phyloP scores from a whole-genome alignment of 2,888 invertebrate genomes.

The Noctua pronuba region DNA sequence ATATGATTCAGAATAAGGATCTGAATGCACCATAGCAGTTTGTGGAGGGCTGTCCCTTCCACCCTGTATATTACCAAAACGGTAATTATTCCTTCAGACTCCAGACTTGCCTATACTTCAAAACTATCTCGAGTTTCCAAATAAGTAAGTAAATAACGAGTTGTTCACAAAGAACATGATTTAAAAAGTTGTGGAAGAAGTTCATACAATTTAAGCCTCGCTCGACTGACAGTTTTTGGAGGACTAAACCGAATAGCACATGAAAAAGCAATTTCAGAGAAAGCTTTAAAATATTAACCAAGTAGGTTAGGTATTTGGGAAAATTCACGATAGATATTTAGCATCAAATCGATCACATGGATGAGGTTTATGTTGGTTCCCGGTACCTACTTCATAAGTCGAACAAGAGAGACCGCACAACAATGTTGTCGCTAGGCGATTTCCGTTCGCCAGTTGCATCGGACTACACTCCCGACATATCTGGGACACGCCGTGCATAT shows the following conservation, averaged over 20 bases:
- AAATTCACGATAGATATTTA: slow-evolving; percentile 12
- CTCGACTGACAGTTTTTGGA: neutral
- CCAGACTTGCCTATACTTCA: neutral
- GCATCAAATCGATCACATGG: slow-evolving; percentile 39
- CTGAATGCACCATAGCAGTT: no score
- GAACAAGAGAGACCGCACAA: slow-evolving; percentile 80
- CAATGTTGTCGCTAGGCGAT: slow-evolving; percentile 89
- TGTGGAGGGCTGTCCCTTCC: no score
- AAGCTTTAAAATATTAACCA: neutral
- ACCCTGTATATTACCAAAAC: slow-evolving; percentile 8
- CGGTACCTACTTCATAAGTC: slow-evolving; percentile 63
- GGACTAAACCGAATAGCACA: neutral
- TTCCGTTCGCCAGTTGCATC: slow-evolving; percentile 85
- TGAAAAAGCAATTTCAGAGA: neutral
- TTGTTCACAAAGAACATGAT: neutral
- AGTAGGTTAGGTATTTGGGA: neutral
- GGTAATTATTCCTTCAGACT: neutral
- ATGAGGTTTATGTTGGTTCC: slow-evolving; percentile 50
- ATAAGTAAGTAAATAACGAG: neutral
- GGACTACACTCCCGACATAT: slow-evolving; percentile 82
- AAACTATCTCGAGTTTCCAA: neutral
- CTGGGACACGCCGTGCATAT: slow-evolving; percentile 82
- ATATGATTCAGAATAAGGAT: no score
- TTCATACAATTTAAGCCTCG: neutral
- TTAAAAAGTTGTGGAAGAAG: neutral